A percentile compares a stretch with the other conserved stretches of the same genome.
These are phyloP conservation scores for Drosophila neotestacea DNA, from an alignment of 2,888 invertebrate species.

Conservation along the genomic window DNA sequence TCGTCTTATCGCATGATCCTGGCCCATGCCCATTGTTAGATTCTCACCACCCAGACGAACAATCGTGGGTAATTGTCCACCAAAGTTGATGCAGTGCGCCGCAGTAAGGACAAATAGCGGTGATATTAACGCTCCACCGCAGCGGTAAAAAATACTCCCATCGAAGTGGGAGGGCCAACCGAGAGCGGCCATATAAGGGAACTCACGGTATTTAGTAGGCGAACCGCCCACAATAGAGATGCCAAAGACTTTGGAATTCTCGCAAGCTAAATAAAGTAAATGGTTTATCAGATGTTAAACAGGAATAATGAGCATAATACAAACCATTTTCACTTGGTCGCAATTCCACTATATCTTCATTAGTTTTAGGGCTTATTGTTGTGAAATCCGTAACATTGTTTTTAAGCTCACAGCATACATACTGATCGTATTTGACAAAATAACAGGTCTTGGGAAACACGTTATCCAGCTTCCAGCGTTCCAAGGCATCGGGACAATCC, in stretches of 20 bases:
- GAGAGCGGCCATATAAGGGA: constrained; percentile 71
- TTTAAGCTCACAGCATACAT: constrained; percentile 67
- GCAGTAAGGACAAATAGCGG: constrained; percentile 73
- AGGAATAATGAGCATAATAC: constrained; percentile 6
- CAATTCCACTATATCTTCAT: neutral
- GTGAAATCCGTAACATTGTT: constrained; percentile 3
- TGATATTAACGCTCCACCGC: constrained; percentile 76
- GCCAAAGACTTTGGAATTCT: constrained; percentile 8
- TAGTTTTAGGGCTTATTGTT: neutral
- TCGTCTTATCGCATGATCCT: constrained; percentile 38
- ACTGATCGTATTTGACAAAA: constrained; percentile 78
- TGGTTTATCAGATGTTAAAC: neutral
- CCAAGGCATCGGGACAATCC: constrained; percentile 68
- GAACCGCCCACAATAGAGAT: constrained; percentile 31
- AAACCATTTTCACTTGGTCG: constrained; percentile 67
- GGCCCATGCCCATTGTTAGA: constrained; percentile 52
- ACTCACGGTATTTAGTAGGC: constrained; percentile 46
- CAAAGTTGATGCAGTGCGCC: constrained; percentile 75
- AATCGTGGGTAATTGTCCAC: constrained; percentile 51
- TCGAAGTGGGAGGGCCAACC: constrained; percentile 68
- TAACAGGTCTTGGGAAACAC: constrained; percentile 78
- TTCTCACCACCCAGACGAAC: constrained; percentile 76
- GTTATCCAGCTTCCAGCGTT: constrained; percentile 61
- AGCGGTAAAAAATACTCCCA: constrained; percentile 63
- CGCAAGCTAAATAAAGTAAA: constrained; percentile 34